Conservation (phyloP, 2,797 vertebrate genomes). For the Peromyscus aztecus region DNA sequence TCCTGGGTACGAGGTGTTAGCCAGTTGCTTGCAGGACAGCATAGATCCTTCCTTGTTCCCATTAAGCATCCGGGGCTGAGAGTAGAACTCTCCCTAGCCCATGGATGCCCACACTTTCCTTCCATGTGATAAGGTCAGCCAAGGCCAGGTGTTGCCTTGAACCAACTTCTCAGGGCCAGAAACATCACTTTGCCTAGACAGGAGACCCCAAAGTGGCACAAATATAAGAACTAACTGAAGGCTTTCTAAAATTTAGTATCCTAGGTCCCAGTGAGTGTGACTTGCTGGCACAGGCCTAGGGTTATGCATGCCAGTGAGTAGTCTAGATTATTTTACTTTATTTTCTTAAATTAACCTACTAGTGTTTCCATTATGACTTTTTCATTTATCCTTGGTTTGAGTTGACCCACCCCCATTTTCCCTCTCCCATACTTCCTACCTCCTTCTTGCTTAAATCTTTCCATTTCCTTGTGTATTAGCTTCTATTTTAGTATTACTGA, state of each 20-base stretch:
- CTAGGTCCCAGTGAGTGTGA: background rate
- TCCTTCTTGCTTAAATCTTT: background rate
- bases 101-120: rapidly evolving
- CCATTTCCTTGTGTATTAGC: background rate
- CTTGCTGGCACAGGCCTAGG: too few species aligned
- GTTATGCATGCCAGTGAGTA: background rate
- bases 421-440: background rate
- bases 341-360: background rate
- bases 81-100: background rate
- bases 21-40: background rate
- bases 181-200: too few species aligned
- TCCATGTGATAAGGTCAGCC: background rate
- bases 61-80: background rate
- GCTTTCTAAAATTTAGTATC: background rate
- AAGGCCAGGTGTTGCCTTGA: background rate
- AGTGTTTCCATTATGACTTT: background rate
- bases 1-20: background rate
- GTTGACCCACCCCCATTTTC: background rate
- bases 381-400: background rate
- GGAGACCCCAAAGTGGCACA: background rate
- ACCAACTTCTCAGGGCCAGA: background rate
- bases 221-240: background rate
- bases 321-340: background rate
- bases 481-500: background rate
- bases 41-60: background rate